These are phyloP conservation scores for Channallabes apus DNA, from an alignment of 2,797 vertebrate genomes.

Conservation along the genomic window DNA sequence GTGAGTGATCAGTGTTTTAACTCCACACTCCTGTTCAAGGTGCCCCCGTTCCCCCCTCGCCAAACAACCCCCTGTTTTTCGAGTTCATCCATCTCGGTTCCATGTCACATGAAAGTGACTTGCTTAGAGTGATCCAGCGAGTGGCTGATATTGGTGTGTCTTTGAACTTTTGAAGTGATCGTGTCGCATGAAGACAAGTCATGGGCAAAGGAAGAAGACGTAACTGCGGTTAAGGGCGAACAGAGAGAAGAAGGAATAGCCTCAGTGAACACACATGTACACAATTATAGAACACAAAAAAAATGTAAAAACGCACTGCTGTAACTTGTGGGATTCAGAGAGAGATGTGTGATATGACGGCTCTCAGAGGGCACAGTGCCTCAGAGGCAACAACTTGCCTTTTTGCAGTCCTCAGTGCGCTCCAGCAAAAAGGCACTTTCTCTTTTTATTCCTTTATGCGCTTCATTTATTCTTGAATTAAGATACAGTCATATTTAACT, in stretches of 20 bases:
- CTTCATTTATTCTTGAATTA: constrained; percentile 33
- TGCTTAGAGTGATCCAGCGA: constrained; percentile 14
- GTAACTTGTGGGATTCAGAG: constrained; percentile 6
- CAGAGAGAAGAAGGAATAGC: not conserved
- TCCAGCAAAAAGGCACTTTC: not conserved
- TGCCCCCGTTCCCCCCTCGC: not conserved
- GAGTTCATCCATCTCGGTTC: not conserved
- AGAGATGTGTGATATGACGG: constrained; percentile 26
- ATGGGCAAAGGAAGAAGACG: constrained; percentile 1
- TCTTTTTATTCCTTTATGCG: not conserved
- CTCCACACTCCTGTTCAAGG: constrained; percentile 19
- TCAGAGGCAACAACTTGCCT: constrained; percentile 8
- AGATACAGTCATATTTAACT: no score
- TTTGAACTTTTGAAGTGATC: constrained; percentile 19
- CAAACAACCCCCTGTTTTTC: not conserved
- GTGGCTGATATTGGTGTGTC: not conserved
- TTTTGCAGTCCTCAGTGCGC: not conserved
- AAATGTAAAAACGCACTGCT: constrained; percentile 10
- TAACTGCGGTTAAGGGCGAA: constrained; percentile 12
- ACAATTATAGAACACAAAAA: constrained; percentile 5
- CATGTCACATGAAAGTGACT: constrained; percentile 23
- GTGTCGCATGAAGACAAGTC: constrained; percentile 12
- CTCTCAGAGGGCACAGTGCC: not conserved
- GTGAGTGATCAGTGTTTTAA: constrained; percentile 28
- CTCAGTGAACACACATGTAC: not conserved